A percentile compares a stretch with the other conserved stretches of the same genome.
Conservation (phyloP, 2,888 invertebrate species). For the Troides aeacus region DNA sequence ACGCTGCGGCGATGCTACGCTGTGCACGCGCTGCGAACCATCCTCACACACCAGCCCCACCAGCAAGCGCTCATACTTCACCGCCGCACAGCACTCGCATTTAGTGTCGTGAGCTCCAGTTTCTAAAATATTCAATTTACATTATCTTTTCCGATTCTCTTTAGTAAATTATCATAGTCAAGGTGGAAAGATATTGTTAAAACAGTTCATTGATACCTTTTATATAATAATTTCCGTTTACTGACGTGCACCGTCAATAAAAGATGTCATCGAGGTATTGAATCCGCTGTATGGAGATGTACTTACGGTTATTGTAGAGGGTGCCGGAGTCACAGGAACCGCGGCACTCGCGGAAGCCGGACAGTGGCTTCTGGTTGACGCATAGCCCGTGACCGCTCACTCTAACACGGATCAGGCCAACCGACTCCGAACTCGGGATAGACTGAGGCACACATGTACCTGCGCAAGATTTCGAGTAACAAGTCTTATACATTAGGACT, state of each 20-base stretch:
- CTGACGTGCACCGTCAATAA: no score
- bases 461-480: constrained; percentile 39
- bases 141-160: background rate
- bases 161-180: no score
- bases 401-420: constrained; percentile 77
- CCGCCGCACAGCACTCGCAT: constrained; percentile 81
- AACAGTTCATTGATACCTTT: no score
- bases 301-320: constrained; percentile 83
- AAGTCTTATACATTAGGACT: background rate
- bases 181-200: no score
- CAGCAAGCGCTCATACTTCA: constrained; percentile 49
- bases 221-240: no score
- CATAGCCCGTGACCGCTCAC: constrained; percentile 81
- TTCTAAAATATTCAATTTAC: constrained; percentile 46
- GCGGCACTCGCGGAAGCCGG: constrained; percentile 84
- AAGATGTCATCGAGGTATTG: no score
- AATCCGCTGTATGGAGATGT: background rate
- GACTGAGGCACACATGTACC: constrained; percentile 79
- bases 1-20: constrained; percentile 49
- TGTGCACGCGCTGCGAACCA: constrained; percentile 49
- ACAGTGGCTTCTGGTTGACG: constrained; percentile 80
- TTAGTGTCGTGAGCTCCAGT: constrained; percentile 77
- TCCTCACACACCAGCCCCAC: constrained; percentile 58
- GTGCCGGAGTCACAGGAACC: constrained; percentile 86
- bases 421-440: constrained; percentile 74